Base-by-base conservation (phyloP, 1,140 invertebrate species). In the Drosophila watanabei region DNA sequence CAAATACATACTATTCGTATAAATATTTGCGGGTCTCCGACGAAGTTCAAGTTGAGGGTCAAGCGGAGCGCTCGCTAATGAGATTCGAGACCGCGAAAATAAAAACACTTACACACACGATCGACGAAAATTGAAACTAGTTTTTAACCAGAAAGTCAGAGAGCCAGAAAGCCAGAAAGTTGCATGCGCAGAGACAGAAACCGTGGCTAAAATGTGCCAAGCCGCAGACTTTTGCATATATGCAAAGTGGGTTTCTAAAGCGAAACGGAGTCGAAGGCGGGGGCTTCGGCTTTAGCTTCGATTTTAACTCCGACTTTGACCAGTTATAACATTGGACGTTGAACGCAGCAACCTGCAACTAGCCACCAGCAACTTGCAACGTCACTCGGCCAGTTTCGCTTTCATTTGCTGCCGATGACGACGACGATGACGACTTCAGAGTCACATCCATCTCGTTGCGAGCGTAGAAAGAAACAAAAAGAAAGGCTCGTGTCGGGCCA, bases 171-270 rank as follows among this genome's bases (percentile, higher is more conserved):
- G 20, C 49, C 79, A 54, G 79, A 81, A 81, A 81, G 79, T 78
- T 77, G 73, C 65, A 75, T 37, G 43, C 58, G 6, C 43, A 28
- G 32, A 37, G 45, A 48, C 32, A 48, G 41, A 69, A 64, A 57
- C 46, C 60, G 37, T 46, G 58, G 68, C 71, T 77, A 48, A 83
- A 78, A 80, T 87, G 71, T 87, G 83, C 70, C 79, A 87, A 79
- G 58, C 68, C 41, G 37, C 37, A 43, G 20, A 30, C 28, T 33
- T 46, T 49, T 59, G 66, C 18, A 46, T 73, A 57, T 79, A 89
- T 88, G 85, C 86, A 85, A 88, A 88, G 81, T 89, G 86, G 85
- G 85, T 88, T 89, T 88, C 81, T 88, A 90, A 85, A 89, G 70
- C 85, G 75, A 88, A 86, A 79, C 80, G 71, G 41, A 57, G 35